Evolutionary conservation across 2,797 vertebrate genomes (phyloP).

Genomic region (Chelmon rostratus): DNA sequence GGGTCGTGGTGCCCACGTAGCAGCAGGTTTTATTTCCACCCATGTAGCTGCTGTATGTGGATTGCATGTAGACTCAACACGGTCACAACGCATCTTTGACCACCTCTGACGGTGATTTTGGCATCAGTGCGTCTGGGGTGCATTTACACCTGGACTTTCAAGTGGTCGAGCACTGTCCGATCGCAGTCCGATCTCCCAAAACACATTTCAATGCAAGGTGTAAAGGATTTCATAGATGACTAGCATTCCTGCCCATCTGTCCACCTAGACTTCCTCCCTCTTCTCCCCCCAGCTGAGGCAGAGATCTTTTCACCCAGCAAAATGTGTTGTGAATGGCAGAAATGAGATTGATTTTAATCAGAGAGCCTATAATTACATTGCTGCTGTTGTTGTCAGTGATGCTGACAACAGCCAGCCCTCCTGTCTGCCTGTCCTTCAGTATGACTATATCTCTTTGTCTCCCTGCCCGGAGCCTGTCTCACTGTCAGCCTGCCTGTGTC

Average conservation of each 20-base stretch:
- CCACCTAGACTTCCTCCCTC: constrained; percentile 50
- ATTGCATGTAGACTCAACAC: too few species aligned
- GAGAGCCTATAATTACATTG: constrained; percentile 79
- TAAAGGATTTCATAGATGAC: constrained; percentile 3
- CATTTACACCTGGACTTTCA: too few species aligned
- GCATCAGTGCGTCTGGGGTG: too few species aligned
- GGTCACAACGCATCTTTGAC: too few species aligned
- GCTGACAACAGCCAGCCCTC: constrained; percentile 74
- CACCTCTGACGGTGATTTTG: too few species aligned
- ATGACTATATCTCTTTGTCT: constrained; percentile 76
- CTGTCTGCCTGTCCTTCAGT: constrained; percentile 71
- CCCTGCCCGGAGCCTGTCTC: constrained; percentile 58
- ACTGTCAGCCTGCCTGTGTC: constrained; percentile 53
- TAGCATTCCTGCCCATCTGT: constrained; percentile 35
- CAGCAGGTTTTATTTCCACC: too few species aligned
- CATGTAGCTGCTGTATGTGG: too few species aligned
- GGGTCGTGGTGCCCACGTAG: too few species aligned
- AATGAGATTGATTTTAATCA: constrained; percentile 84
- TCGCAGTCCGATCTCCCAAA: too few species aligned
- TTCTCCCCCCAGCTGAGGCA: constrained; percentile 41
- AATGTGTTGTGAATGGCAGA: constrained; percentile 77
- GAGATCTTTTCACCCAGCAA: constrained; percentile 58
- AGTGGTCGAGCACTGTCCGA: too few species aligned
- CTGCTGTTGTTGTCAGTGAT: constrained; percentile 73
- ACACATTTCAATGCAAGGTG: too few species aligned